phyloP scores from a whole-genome alignment of 2,888 invertebrate species.

The Meliscaeva auricollis region DNA sequence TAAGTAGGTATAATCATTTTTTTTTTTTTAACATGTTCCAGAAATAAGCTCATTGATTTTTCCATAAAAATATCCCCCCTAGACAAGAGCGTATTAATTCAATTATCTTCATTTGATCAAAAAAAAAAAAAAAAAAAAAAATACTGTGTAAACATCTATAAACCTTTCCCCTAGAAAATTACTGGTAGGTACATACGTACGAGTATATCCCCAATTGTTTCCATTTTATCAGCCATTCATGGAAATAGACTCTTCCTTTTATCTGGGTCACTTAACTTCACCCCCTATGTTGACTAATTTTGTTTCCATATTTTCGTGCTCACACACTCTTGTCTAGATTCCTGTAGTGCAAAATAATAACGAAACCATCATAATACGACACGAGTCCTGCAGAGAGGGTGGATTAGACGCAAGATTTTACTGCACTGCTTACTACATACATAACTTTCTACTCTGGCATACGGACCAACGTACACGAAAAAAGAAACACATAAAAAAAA shows the following conservation, averaged over 20 bases:
- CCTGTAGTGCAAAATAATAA: slow-evolving; percentile 50
- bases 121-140: neutral
- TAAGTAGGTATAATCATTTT: slow-evolving; percentile 50
- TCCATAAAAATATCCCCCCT: slow-evolving; percentile 34
- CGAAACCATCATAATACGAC: neutral
- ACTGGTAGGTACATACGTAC: neutral
- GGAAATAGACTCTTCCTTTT: slow-evolving; percentile 47
- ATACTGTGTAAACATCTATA: neutral
- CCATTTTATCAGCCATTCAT: slow-evolving; percentile 50
- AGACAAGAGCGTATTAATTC: neutral
- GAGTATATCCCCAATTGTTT: slow-evolving; percentile 57
- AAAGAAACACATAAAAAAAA: neutral
- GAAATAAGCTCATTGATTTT: slow-evolving; percentile 64
- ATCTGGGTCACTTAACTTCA: slow-evolving; percentile 60
- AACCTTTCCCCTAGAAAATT: neutral
- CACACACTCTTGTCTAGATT: slow-evolving; percentile 24
- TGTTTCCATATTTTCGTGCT: slow-evolving; percentile 44
- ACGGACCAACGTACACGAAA: neutral
- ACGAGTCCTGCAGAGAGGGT: slow-evolving; percentile 4
- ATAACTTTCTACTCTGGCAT: too few relatives aligned
- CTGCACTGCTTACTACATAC: neutral
- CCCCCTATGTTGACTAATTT: slow-evolving; percentile 69
- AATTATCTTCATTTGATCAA: slow-evolving; percentile 8
- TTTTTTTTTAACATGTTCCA: slow-evolving; percentile 2
- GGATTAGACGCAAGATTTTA: slow-evolving; percentile 1